Base-by-base conservation (phyloP, 2,888 invertebrate species). In the Pollenia griseotomentosa region DNA sequence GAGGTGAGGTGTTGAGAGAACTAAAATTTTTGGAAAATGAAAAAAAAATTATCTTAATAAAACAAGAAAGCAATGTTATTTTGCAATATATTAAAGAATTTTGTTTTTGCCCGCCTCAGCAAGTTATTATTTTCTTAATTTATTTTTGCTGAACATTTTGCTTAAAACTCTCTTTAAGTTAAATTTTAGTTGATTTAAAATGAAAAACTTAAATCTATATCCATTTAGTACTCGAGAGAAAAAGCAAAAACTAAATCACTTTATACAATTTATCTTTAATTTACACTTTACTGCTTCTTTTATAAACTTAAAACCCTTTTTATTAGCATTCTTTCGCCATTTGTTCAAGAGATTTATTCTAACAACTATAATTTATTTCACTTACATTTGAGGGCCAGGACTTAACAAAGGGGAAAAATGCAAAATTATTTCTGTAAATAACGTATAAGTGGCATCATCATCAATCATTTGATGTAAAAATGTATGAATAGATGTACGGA, bases 391-490 rank as follows among this genome's bases (percentile, higher is more conserved):
- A 61, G 16, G 57, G 19, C 40, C 12, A 23, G 5, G 23, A 14
- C 12, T 4, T 51, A 70, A 40, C 7, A 53, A 61, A 57, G 23
- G 8, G 11, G 7, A 16, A 42, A 53, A 66, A 73, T 73, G 65
- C 65, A 73, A 73, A 83, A 77, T 48, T 59, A 63, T 75, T 75
- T 65, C 71, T 83, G 77, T 78, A 78, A 77, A 79, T 79, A 84
- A 84, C 48, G 44, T 61, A 61, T 73, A 83, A 70, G 68, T 79
- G 70, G 78, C 55, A 75, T 42, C 74, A 75, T 83, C 86, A 86
- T 86, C 83, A 86, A 86, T 86, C 86, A 86, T 83, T 51, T 51
- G 48, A 48, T 70, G 53, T 42, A 61, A 65, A 66, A 44, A 33
- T 51, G 40, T 51, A 61, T 46, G 61, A 61, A 57, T 42, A 59